Conservation (phyloP, 2,888 invertebrate genomes). For the Petrophora chlorosata region DNA sequence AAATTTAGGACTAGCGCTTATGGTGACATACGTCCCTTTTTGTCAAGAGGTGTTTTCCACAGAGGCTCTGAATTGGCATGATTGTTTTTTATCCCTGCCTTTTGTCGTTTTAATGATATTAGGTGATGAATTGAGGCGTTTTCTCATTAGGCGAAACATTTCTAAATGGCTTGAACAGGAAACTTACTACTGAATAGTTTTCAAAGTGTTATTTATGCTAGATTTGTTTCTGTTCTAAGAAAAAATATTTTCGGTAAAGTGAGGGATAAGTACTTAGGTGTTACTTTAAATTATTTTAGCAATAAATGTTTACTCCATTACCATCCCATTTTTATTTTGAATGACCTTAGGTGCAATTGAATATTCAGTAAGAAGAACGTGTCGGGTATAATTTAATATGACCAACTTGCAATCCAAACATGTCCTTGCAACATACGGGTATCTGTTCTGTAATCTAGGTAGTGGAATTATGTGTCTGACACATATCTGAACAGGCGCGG, state of each 20-base stretch:
- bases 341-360: no score
- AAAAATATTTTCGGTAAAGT: no score
- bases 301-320: no score
- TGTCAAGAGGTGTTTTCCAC: conserved; percentile 88
- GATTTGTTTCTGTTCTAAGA: no score
- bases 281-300: no score
- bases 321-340: no score
- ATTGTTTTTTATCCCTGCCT: conserved; percentile 89
- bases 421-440: conserved; percentile 53
- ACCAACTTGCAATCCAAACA: conserved; percentile 11
- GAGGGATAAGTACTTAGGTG: no score
- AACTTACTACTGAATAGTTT: conserved; percentile 86
- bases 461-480: conserved; percentile 41
- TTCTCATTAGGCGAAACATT: conserved; percentile 86
- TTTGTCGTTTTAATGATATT: conserved; percentile 89
- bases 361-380: not conserved
- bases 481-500: conserved; percentile 65
- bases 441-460: conserved; percentile 35
- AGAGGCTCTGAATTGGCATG: conserved; percentile 86
- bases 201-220: no score
- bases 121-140: conserved; percentile 89
- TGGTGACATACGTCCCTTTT: conserved; percentile 87
- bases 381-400: conserved; percentile 8
- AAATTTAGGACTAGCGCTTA: conserved; percentile 86
- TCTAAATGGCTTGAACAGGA: conserved; percentile 89